Evolutionary conservation across 2,797 vertebrate genomes (phyloP).

Genomic region (Lepidocolaptes lacrymiger): DNA sequence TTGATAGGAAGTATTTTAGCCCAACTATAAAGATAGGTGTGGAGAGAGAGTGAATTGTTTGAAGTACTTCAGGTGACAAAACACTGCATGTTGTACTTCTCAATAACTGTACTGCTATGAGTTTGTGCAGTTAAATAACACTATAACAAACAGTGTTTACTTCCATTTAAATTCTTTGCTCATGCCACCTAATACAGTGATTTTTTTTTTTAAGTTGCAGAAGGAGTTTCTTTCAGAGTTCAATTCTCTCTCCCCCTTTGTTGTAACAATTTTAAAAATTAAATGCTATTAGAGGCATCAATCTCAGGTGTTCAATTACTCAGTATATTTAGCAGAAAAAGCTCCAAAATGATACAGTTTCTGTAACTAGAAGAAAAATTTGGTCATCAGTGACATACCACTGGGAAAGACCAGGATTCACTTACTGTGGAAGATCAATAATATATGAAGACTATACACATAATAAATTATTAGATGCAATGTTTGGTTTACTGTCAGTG

Average conservation of each 20-base stretch:
- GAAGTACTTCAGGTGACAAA: not conserved
- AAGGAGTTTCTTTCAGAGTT: not conserved
- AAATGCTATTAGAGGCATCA: not conserved
- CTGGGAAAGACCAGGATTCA: not conserved
- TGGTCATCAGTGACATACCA: not conserved
- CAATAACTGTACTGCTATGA: not conserved
- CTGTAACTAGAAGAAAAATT: not conserved
- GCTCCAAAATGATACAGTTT: not conserved
- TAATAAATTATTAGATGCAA: not conserved
- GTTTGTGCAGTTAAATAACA: conserved; percentile 4
- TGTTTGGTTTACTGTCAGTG: not conserved
- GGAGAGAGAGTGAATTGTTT: not conserved
- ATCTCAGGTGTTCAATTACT: not conserved
- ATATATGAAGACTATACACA: not conserved
- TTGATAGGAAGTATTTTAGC: not conserved
- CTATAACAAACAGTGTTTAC: not conserved
- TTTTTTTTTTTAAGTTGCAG: not conserved
- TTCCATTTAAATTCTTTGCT: not conserved
- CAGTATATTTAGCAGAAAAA: not conserved
- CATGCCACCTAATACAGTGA: not conserved
- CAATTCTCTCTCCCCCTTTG: not conserved
- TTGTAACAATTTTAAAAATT: not conserved
- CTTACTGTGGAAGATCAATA: not conserved
- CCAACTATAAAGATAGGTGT: not conserved
- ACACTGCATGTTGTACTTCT: not conserved